A percentile compares a stretch with the other conserved stretches of the same genome.
These are phyloP conservation scores for Hyperopisus bebe DNA, from an alignment of 2,113 vertebrate species.

Conservation along the genomic window DNA sequence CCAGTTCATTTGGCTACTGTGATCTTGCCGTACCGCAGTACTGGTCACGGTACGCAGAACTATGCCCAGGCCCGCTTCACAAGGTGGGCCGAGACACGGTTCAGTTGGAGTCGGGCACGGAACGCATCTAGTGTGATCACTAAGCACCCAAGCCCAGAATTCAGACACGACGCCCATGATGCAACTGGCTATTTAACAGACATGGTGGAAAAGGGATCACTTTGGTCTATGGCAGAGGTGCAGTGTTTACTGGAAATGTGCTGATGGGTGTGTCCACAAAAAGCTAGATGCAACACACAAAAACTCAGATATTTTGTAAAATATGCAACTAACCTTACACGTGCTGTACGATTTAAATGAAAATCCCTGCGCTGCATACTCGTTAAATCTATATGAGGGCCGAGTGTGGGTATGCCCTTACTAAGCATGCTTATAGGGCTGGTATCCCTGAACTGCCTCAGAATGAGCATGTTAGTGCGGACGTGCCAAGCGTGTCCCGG, in stretches of 20 bases:
- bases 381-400: not conserved
- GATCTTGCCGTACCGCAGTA: too few relatives aligned
- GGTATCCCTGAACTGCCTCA: not conserved
- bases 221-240: not conserved
- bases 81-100: too few relatives aligned
- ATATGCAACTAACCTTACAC: not conserved
- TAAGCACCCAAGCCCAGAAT: not conserved
- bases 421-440: not conserved
- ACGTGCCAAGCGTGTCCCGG: not conserved
- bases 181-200: not conserved
- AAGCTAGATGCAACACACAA: not conserved
- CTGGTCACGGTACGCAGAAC: too few relatives aligned
- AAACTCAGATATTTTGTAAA: not conserved
- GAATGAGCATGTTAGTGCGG: not conserved
- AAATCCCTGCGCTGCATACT: not conserved
- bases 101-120: too few relatives aligned
- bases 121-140: not conserved
- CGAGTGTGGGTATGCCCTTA: not conserved
- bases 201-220: not conserved
- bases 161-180: not conserved
- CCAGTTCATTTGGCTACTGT: not conserved
- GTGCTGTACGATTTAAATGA: not conserved
- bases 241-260: not conserved
- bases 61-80: too few relatives aligned
- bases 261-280: not conserved